Evolutionary conservation across 2,797 vertebrate genomes (phyloP), one percentile per base, ranked within the genome.

Genomic region (Luscinia megarhynchos): DNA sequence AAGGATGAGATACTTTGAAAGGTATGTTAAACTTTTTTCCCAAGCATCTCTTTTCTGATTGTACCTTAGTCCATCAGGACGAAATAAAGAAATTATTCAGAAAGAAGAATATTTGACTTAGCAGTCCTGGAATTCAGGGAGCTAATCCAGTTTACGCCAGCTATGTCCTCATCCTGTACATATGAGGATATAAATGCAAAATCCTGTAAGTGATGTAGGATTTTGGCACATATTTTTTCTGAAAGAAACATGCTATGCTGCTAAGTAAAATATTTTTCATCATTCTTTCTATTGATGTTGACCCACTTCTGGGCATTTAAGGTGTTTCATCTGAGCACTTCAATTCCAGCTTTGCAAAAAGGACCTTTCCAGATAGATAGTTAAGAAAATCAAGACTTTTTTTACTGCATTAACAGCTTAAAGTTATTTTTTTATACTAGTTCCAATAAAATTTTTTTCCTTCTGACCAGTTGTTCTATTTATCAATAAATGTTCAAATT

Each of bases 261-360:
- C 51, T 58, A 89, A 80, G 43, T 75, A 81, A 80, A 81, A 79
- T 64, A 80, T 72, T 92, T 94, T 72, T 69, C 32, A 72, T 64
- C 12, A 67, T 89, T 87, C 27, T 17, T 90, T 90, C 61, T 83
- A 74, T 89, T 93, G 86, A 83, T 14, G 1, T 64, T 74, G 69
- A 89, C 75, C 81, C 68, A 67, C 22, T 91, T 94, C 34, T 81
- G 27, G 15, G 24, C 63, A 67, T 85, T 92, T 89, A 85, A 94
- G 62, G 36, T 77, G 57, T 66, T 81, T 59, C n/a, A 22, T 74
- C 69, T 92, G 45, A 90, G n/a, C 27, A 68, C 29, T 64, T 93
- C n/a, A 76, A 36, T 90, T 94, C 48, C 26, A 77, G n/a, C 43
- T 88, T 84, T 89, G 40, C 19, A 45, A 76, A 84, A 91, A 66